A percentile compares a stretch with the other conserved stretches of the same genome.
Conservation (phyloP, 2,113 vertebrate genomes). For the Petrocephalus microphthalmus region DNA sequence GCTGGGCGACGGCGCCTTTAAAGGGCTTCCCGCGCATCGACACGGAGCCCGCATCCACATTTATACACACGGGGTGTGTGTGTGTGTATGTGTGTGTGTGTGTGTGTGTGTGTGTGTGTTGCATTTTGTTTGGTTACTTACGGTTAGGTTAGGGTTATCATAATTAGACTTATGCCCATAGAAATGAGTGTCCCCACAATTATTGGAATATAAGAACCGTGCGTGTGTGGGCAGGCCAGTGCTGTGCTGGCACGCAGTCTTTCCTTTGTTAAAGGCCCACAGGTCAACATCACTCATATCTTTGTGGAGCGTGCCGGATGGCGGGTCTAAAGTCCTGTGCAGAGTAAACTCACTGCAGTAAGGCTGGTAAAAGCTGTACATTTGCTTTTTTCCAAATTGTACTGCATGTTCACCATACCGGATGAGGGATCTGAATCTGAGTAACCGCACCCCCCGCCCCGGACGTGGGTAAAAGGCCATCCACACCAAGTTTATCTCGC, state of each 20-base stretch:
- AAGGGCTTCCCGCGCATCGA: conserved; percentile 64
- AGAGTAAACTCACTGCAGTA: background rate
- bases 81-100: background rate
- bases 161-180: background rate
- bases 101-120: background rate
- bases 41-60: conserved; percentile 31
- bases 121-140: background rate
- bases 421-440: conserved; percentile 15
- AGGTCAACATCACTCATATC: background rate
- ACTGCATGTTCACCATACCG: background rate
- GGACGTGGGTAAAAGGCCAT: background rate
- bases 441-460: background rate
- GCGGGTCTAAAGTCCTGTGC: background rate
- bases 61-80: background rate
- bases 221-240: background rate
- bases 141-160: background rate
- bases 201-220: background rate
- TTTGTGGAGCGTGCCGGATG: background rate
- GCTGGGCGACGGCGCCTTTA: conserved; percentile 73
- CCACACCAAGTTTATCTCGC: conserved; percentile 31
- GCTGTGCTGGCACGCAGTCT: background rate
- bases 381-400: background rate
- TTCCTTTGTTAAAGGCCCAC: background rate
- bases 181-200: background rate
- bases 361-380: background rate